Base-by-base conservation (phyloP, 2,113 vertebrate species). In the Aramus guarauna region DNA sequence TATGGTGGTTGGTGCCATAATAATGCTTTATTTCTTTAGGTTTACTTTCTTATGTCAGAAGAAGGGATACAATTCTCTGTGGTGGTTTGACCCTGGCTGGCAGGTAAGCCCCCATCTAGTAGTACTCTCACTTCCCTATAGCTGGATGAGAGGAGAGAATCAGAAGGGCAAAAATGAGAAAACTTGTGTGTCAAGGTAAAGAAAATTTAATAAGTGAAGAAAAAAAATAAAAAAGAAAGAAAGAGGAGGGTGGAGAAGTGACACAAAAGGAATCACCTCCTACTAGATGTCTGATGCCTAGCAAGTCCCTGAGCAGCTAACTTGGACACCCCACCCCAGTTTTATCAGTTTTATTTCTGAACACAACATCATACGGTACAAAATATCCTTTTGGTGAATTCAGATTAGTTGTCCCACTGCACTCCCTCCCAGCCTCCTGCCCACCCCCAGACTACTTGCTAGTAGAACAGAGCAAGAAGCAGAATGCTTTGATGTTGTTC, bases 241-340 rank as follows among this genome's bases (percentile, higher is more conserved):
- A 7, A 14, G 1, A 20, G 47, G 34, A 50, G 13, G 4, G 30
- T 11, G 13, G 15, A 59, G 9, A 76, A 45, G 3, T 34, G 19
- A 41, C 8, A 47, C 5, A 30, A 39, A 86, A 39, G 2, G 4
- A 69, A 29, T 41, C 3, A 26, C 5, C 56, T 67, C 6, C 9
- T 56, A 34, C 14, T 26, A 60, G 45, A 55, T 30, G 4, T 45
- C 9, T 2, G 1, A 62, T 23, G 12, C 3, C 29, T 20, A 84
- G 23, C 4, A 68, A 32, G 17, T 34, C 12, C 10, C 24, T 29
- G 19, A 41, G 3, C 0, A 5, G 2, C 1, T 41, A 41, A 21
- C 8, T 26, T 37, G 26, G 41, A 26, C 47, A 14, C 7, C 3
- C 1, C 4, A 26, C 3, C 1, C 12, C 11, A 78, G 2, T 67